Evolutionary conservation across 2,888 invertebrate genomes (phyloP), one percentile per base, ranked within the genome.

Genomic region (Hemithea aestivaria): DNA sequence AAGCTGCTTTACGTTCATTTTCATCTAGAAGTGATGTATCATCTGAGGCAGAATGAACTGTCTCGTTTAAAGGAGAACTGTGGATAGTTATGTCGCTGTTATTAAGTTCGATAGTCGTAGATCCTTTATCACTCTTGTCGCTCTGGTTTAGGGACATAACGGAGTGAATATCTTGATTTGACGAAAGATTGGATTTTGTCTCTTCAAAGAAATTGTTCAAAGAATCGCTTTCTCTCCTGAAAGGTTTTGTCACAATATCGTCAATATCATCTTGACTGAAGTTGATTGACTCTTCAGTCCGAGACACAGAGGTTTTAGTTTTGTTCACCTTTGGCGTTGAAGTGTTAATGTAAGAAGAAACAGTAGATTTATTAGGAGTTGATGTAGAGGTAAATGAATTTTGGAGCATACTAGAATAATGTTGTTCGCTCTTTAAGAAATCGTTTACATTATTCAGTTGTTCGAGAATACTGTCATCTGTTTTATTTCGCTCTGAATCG

Each of bases 21-120:
- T 91, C 90, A 45, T 89, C 89, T 38, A 81, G 69, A 36, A 81
- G 73, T 1, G 89, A 88, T 6, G 81, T 70, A 51, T 89, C 84
- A 47, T 81, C 85, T 6, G 83, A 80, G 1, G 56, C 66, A n/a
- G 84, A 83, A 46, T 69, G 70, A 3, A 62, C 61, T 2, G 85
- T 82, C 16, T 85, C 84, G 36, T 90, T 90, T 27, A 88, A 77
- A 23, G 91, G 91, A 7, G 91, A 90, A 62, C 92, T 92, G 59
- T 93, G 93, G 24, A 93, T 91, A 2, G 93, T 93, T 35, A 93
- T 92, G 54, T 93, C 93, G 44, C 92, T 91, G 2, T 93, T 89
- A 61, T 93, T 93, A 10, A 93, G 71, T 65, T 93, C 93, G 35
- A 93, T 93, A 1, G 92, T 93, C 11, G 92, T 93, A 1, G 88